phyloP scores from a whole-genome alignment of 2,797 vertebrate species.

The Streptopelia turtur region DNA sequence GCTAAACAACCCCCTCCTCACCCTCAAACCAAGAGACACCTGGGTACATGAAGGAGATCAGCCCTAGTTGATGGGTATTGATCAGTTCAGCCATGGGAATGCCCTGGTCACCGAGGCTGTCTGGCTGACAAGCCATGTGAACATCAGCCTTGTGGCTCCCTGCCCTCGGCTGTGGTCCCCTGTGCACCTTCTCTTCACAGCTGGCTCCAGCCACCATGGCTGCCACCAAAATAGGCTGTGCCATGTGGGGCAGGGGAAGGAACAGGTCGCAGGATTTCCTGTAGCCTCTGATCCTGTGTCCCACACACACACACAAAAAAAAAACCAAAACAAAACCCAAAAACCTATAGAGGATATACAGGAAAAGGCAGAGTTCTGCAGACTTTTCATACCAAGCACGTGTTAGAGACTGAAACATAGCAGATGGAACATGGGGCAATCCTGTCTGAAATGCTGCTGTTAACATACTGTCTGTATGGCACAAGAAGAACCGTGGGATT shows the following conservation, averaged over 20 bases:
- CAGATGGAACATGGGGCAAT: neutral
- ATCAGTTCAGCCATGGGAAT: neutral
- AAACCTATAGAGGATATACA: accelerated
- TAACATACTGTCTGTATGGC: neutral
- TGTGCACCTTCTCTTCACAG: neutral
- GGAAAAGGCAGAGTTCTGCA: neutral
- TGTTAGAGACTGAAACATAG: neutral
- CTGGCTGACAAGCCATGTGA: neutral
- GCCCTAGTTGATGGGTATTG: neutral
- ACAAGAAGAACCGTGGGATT: neutral
- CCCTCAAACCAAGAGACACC: neutral
- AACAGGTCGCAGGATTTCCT: accelerated
- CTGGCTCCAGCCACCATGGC: neutral
- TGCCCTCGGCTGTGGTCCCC: neutral
- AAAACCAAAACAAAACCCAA: neutral
- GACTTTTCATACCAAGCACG: neutral
- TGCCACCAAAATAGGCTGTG: neutral
- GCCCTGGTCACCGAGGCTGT: accelerated
- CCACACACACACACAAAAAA: neutral
- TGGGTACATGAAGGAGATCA: neutral
- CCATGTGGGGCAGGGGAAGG: neutral
- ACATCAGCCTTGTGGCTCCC: neutral
- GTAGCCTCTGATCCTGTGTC: neutral
- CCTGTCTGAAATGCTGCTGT: neutral
- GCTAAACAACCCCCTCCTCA: accelerated